Percentiles rank a stretch among this genome's conserved stretches.
Conservation (phyloP, 2,113 vertebrate genomes). For the Candoia aspera region DNA sequence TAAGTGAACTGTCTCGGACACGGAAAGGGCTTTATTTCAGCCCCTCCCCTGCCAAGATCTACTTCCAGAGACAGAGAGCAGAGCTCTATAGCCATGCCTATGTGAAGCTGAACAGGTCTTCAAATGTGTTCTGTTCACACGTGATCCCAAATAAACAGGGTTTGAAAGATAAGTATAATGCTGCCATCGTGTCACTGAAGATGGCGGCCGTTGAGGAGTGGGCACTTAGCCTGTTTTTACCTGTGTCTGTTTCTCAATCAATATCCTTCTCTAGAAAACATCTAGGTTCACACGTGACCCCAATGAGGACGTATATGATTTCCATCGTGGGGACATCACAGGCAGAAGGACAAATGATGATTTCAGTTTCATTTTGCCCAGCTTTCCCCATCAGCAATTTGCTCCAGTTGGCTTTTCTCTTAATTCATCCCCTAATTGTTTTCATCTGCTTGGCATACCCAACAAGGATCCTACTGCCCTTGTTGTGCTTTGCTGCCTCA, state of each 20-base stretch:
- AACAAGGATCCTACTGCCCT: too few relatives aligned
- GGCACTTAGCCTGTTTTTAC: not conserved
- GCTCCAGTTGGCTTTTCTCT: too few relatives aligned
- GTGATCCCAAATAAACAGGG: not conserved
- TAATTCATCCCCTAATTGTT: too few relatives aligned
- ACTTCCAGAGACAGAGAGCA: not conserved
- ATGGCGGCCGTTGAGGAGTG: not conserved
- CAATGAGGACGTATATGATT: not conserved
- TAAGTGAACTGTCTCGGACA: not conserved
- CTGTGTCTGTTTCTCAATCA: not conserved
- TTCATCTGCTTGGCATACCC: too few relatives aligned
- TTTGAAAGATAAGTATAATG: not conserved
- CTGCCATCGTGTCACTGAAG: not conserved
- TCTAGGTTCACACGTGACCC: not conserved
- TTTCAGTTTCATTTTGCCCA: not conserved
- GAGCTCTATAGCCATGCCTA: not conserved
- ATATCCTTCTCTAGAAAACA: not conserved
- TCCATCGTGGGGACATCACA: not conserved
- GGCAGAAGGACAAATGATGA: not conserved
- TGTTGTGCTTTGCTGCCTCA: too few relatives aligned
- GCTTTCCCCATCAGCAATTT: not conserved
- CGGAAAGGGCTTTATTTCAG: not conserved
- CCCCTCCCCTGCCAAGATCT: not conserved
- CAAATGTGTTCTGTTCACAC: not conserved
- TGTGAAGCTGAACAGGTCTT: not conserved